A percentile compares a stretch with the other conserved stretches of the same genome.
These are phyloP conservation scores for Myotis daubentonii DNA, from an alignment of 2,797 vertebrate species.

Conservation along the genomic window DNA sequence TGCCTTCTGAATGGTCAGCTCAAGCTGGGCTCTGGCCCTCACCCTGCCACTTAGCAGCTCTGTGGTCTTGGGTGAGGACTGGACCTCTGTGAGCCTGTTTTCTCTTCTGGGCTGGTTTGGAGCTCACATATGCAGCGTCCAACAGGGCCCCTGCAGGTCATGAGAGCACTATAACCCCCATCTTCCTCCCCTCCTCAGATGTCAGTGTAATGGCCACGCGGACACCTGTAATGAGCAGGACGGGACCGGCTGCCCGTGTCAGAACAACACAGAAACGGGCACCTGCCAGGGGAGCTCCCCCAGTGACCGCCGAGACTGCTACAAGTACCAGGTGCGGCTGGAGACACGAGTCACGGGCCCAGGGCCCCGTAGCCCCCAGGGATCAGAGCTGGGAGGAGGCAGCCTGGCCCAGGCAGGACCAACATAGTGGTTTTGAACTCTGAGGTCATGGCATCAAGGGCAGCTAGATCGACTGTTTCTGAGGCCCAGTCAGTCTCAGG, in stretches of 20 bases:
- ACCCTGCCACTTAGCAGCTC: background rate
- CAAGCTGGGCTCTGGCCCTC: background rate
- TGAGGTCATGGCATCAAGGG: background rate
- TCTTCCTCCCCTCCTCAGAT: conserved; percentile 83
- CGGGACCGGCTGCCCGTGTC: conserved; percentile 94
- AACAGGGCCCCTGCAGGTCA: background rate
- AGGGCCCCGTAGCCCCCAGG: background rate
- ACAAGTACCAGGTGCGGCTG: conserved; percentile 90
- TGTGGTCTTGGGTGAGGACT: background rate
- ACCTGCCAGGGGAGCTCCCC: conserved; percentile 91
- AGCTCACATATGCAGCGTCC: background rate
- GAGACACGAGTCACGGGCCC: rapidly evolving
- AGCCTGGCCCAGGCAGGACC: background rate
- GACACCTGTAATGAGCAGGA: conserved; percentile 95
- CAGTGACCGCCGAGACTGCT: conserved; percentile 93
- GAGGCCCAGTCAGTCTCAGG: background rate
- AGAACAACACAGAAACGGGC: conserved; percentile 96
- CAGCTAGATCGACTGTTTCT: background rate
- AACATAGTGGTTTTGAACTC: background rate
- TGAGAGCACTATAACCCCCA: background rate
- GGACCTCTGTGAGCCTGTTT: background rate
- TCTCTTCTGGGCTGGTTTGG: background rate
- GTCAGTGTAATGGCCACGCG: conserved; percentile 96
- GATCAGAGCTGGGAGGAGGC: background rate
- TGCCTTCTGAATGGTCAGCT: background rate